phyloP scores from a whole-genome alignment of 1,140 invertebrate genomes.

The Drosophila dunni region DNA sequence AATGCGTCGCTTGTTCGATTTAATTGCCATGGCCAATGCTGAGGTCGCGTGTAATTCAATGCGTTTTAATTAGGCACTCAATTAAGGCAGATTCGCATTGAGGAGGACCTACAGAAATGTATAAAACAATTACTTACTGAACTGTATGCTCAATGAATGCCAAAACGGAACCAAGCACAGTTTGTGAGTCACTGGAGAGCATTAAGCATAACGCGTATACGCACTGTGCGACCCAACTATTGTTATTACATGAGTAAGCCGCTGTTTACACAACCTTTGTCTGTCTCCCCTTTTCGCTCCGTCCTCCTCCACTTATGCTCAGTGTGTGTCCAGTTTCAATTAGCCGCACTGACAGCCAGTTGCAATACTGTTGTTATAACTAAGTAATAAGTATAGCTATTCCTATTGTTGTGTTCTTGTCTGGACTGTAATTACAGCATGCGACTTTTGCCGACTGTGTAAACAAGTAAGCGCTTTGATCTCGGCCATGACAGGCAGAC shows the following conservation, averaged over 20 bases:
- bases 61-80: slow-evolving; percentile 77
- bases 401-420: slow-evolving; percentile 1
- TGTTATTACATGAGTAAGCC: slow-evolving; percentile 17
- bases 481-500: slow-evolving; percentile 46
- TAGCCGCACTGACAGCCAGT: slow-evolving; percentile 49
- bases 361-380: slow-evolving; percentile 37
- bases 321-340: slow-evolving; percentile 52
- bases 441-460: slow-evolving; percentile 72
- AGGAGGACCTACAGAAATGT: slow-evolving; percentile 13
- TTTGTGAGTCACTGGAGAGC: slow-evolving; percentile 23
- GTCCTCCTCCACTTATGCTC: not conserved
- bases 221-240: slow-evolving; percentile 14
- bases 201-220: slow-evolving; percentile 22
- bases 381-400: slow-evolving; percentile 2
- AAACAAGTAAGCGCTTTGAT: slow-evolving; percentile 61
- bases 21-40: slow-evolving; percentile 71
- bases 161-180: slow-evolving; percentile 14
- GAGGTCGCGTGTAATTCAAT: slow-evolving; percentile 71
- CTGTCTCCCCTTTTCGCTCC: slow-evolving; percentile 6
- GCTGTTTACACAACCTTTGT: slow-evolving; percentile 3
- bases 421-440: slow-evolving; percentile 68
- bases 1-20: slow-evolving; percentile 73
- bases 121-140: not conserved
- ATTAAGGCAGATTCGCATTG: slow-evolving; percentile 68
- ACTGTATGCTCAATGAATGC: slow-evolving; percentile 11